Evolutionary conservation across 2,888 invertebrate genomes (phyloP).

Genomic region (Drosophila pseudotakahashii): DNA sequence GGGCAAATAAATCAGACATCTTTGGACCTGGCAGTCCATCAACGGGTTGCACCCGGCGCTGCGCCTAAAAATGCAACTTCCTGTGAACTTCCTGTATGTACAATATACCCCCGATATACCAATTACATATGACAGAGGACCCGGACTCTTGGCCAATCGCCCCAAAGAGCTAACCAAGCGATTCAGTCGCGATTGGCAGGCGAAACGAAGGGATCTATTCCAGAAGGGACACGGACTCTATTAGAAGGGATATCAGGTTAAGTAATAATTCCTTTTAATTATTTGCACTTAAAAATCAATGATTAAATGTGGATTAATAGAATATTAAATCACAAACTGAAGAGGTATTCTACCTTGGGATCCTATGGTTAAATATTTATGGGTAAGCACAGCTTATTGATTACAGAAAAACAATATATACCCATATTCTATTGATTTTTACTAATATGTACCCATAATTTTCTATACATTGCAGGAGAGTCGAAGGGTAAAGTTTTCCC

Average conservation of each 20-base stretch:
- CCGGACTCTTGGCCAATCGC: conserved; percentile 22
- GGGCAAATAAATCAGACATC: conserved; percentile 23
- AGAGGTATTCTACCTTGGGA: not conserved
- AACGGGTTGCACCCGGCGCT: conserved; percentile 13
- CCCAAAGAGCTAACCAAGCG: not conserved
- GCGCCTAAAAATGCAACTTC: conserved; percentile 17
- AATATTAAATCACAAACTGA: too few relatives aligned
- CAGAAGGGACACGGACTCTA: not conserved
- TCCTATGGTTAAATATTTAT: not conserved
- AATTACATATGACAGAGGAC: conserved; percentile 16
- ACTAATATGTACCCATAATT: not conserved
- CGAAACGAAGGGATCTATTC: conserved; percentile 13
- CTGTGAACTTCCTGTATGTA: conserved; percentile 2
- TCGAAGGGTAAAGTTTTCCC: too few relatives aligned
- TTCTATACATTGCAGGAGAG: not conserved
- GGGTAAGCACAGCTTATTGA: too few relatives aligned
- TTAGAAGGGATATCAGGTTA: not conserved
- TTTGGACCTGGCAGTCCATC: conserved; percentile 39
- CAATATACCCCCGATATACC: not conserved
- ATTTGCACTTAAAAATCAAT: too few relatives aligned
- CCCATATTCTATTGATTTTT: not conserved
- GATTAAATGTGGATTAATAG: too few relatives aligned
- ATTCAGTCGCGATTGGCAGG: conserved; percentile 31
- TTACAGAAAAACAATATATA: not conserved
- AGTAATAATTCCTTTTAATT: not conserved